Evolutionary conservation across 2,797 vertebrate genomes (phyloP), one percentile per base, ranked within the genome.

Genomic region (Sebastes kiyomatsui): DNA sequence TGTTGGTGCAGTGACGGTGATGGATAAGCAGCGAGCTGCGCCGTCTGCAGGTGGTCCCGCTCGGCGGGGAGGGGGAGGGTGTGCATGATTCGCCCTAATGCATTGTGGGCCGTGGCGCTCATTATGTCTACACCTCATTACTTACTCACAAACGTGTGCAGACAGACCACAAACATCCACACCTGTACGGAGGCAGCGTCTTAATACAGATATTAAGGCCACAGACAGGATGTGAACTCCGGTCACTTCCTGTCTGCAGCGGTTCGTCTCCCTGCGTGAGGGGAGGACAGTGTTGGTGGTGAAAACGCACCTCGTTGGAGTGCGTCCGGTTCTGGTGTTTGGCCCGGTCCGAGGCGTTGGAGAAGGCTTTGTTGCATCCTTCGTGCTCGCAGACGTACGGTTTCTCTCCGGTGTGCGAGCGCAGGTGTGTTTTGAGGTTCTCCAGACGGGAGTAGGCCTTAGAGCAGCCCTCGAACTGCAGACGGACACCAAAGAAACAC

Each of bases 271-370:
- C 6, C 38, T 14, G 38, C 12, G 38, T 14, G 38, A 42, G 38
- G 38, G 28, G 38, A 42, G 38, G 38, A 42, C 38, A 16, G 38
- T 14, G 38, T 42, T 16, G 38, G 38, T 42, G 42, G 22, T 2
- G 7, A 6, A 38, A 42, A 42, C 38, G 67, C 87, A 95, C 95
- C 94, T 95, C 98, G 67, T 98, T 99, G 86, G 98, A 99, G 95
- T 99, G 98, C 2, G 98, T 99, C 80, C 98, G 96, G 96, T 99
- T 99, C 95, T 99, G 98, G 95, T 99, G 98, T 84, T 99, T 99
- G 92, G 98, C 98, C 22, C 98, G 96, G 91, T 99, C 98, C 0
- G 98, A 99, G 2, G 98, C 98, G 0, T 99, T 99, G 69, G 98
- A 99, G 94, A 99, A 99, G 46, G 98, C 98, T 87, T 99, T 99